phyloP scores from a whole-genome alignment of 2,888 invertebrate genomes.

The Hirtodrosophila duncani region DNA sequence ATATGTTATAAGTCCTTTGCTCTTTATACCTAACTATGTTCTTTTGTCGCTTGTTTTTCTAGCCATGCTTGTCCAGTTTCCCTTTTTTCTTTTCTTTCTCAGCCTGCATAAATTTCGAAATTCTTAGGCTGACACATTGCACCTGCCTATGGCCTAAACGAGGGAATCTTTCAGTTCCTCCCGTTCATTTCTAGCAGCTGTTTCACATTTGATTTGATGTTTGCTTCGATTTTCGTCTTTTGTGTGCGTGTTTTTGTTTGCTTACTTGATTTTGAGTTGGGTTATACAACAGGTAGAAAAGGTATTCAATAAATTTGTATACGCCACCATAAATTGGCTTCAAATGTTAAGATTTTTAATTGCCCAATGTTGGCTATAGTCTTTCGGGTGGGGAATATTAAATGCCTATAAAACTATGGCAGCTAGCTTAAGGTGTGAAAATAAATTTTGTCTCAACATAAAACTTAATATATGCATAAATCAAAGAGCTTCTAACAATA shows the following conservation, averaged over 20 bases:
- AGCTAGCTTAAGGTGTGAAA: slow-evolving; percentile 35
- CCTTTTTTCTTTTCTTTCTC: slow-evolving; percentile 12
- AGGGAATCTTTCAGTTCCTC: slow-evolving; percentile 1
- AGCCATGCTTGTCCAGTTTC: neutral
- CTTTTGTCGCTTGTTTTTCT: slow-evolving; percentile 1
- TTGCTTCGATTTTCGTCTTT: slow-evolving; percentile 13
- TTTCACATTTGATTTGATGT: slow-evolving; percentile 43
- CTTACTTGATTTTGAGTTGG: slow-evolving; percentile 5
- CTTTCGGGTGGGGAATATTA: slow-evolving; percentile 9
- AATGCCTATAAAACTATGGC: slow-evolving; percentile 32
- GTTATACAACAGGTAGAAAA: slow-evolving; percentile 5
- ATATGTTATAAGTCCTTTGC: slow-evolving; percentile 12
- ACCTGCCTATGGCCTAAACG: slow-evolving; percentile 42
- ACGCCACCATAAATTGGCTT: too few species aligned
- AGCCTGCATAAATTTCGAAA: slow-evolving; percentile 46
- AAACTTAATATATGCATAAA: slow-evolving; percentile 29
- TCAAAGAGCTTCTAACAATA: slow-evolving; percentile 37
- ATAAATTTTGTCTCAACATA: slow-evolving; percentile 30
- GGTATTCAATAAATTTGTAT: neutral
- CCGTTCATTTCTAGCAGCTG: slow-evolving; percentile 46
- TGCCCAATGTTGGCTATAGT: slow-evolving; percentile 4
- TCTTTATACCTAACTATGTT: slow-evolving; percentile 2
- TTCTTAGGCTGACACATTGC: slow-evolving; percentile 41
- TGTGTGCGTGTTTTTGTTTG: slow-evolving; percentile 1
- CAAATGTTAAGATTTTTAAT: too few species aligned